Percentiles rank a stretch among this genome's conserved stretches.
Conservation (phyloP, 1,140 invertebrate species). For the Diorhabda carinulata region DNA sequence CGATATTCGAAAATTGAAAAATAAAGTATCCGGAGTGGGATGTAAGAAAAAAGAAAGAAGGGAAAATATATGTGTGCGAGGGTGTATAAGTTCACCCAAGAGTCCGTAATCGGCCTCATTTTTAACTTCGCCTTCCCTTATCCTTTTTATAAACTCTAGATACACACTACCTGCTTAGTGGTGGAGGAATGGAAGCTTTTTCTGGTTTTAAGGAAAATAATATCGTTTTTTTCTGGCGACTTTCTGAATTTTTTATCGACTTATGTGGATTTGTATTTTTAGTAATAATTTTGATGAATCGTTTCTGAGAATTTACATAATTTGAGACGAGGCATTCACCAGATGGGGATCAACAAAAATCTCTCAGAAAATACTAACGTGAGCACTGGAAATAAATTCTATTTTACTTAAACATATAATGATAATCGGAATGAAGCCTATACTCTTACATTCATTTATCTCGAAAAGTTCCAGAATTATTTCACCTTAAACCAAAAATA, state of each 20-base stretch:
- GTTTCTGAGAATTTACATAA: neutral
- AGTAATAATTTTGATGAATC: slow-evolving; percentile 1
- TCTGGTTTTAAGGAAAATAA: neutral
- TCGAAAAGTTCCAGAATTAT: no score
- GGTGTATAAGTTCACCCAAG: neutral
- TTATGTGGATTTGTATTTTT: neutral
- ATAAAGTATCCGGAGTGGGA: neutral
- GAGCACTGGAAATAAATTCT: neutral
- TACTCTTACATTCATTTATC: no score
- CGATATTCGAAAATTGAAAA: slow-evolving; percentile 2
- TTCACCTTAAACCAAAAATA: no score
- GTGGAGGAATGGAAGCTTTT: slow-evolving; percentile 1
- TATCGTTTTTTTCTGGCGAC: neutral
- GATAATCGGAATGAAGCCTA: no score
- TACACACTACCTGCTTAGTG: neutral
- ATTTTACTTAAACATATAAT: no score
- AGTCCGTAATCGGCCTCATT: neutral
- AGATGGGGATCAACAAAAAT: neutral
- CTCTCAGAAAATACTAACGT: neutral
- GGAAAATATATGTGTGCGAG: slow-evolving; percentile 2
- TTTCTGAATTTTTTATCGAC: neutral
- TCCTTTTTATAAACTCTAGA: slow-evolving; percentile 2
- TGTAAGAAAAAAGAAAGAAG: neutral
- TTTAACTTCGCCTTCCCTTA: slow-evolving; percentile 2
- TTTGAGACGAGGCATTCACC: neutral